Base-by-base conservation (phyloP, 1,140 invertebrate genomes). In the Chrysopa pallens region DNA sequence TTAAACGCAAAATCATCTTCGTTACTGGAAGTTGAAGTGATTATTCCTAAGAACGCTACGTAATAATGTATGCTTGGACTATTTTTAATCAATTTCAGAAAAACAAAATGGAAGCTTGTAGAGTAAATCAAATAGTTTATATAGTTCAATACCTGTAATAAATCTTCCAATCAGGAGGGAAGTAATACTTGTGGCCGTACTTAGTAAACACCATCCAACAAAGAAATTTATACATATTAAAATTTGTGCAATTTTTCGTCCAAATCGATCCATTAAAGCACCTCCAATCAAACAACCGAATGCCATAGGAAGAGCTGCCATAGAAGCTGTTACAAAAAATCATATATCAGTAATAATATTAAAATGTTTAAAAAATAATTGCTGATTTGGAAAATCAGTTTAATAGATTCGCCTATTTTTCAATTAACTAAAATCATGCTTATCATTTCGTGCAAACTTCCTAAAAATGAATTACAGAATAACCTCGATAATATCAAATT, bases 131-230 rank as follows among this genome's bases (percentile, higher is more conserved):
- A n/a, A n/a, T n/a, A n/a, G n/a, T 23, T 23, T 23, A 3, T 5
- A 23, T 23, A 5, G 17, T 23, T 23, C 5, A 23, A 3, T 33
- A 33, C 82, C 82, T 1, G 71, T 74, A 4, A 84, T 54, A 43
- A 82, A 67, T 48, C 82, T 66, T 1, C 80, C 80, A 3, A 68
- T 49, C 28, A 78, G 64, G 13, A 84, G 59, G 8, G 66, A 59
- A 0, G 52, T 36, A 3, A 73, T 48, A 46, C 62, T 62, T 2
- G 59, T 49, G 1, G 73, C 61, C 36, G 69, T 59, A 15, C 66
- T 62, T 8, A 84, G 73, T 8, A 73, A 48, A 5, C 74, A 48
- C 78, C 80, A 86, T 9, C 80, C 79, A n/a, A 72, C 40, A 1
- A 76, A 50, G 38, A 73, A 76, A 0, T 78, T 71, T 0, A 73